These are phyloP conservation scores for Chloropsis cyanopogon DNA, from an alignment of 2,113 vertebrate species.

Conservation along the genomic window DNA sequence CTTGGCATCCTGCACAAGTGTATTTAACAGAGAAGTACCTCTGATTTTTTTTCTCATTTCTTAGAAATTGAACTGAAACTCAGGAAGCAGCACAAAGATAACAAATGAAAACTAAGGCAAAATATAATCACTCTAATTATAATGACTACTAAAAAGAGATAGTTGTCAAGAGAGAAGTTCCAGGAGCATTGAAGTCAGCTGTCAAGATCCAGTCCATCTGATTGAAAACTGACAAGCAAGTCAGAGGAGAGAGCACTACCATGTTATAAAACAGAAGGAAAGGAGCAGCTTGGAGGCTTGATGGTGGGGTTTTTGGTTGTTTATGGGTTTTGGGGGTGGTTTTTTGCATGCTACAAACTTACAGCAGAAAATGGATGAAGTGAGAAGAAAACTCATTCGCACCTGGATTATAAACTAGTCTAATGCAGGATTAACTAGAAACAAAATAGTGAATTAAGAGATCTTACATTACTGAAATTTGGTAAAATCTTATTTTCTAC, in stretches of 20 bases:
- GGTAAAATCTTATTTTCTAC: not conserved
- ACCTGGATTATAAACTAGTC: not conserved
- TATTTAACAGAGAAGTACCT: not conserved
- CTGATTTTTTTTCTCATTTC: not conserved
- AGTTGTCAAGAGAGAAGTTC: not conserved
- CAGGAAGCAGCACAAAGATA: not conserved
- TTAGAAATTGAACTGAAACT: not conserved
- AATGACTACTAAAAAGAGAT: not conserved
- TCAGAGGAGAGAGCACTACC: not conserved
- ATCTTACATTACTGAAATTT: not conserved
- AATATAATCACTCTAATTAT: not conserved
- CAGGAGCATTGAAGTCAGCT: not conserved
- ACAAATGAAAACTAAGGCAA: not conserved
- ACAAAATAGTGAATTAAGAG: not conserved
- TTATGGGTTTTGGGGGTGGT: not conserved
- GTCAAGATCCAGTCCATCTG: not conserved
- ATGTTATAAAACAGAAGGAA: not conserved
- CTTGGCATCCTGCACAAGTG: too few relatives aligned
- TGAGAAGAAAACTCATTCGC: not conserved
- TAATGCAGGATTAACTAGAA: not conserved
- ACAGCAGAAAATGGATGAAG: not conserved
- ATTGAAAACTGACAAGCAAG: not conserved
- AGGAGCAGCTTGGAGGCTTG: not conserved
- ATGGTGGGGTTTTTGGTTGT: not conserved
- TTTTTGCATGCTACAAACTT: not conserved